These are phyloP conservation scores for Cassiopea xamachana DNA, from an alignment of 30 jellyfish, hydroid and myxozoan genomes.

Conservation along the genomic window DNA sequence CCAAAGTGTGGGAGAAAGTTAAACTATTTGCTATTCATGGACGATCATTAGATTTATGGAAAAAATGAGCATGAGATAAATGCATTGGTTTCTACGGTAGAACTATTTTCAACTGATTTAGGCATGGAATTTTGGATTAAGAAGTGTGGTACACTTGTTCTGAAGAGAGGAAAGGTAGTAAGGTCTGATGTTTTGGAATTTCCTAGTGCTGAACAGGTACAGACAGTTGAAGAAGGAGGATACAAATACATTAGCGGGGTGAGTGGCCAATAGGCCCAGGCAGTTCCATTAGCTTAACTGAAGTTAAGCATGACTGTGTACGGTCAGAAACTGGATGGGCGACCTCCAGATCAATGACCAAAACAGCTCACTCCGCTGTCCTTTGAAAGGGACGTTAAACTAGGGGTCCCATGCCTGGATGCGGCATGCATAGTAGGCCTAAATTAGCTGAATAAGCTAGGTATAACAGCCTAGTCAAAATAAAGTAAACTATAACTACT, in stretches of 20 bases:
- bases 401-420: no score
- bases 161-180: conserved; percentile 47
- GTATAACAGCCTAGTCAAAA: no score
- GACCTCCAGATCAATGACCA: no score
- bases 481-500: background rate
- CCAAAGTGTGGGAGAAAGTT: conserved; percentile 46
- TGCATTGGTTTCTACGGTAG: conserved; percentile 4
- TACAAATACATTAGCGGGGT: background rate
- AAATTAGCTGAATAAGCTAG: no score
- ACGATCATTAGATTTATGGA: background rate
- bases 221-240: conserved; percentile 18
- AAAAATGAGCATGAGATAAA: conserved; percentile 1
- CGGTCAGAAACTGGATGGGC: no score
- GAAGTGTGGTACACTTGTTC: conserved; percentile 33
- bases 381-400: no score
- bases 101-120: conserved; percentile 5
- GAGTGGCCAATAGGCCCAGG: no score
- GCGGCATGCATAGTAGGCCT: no score
- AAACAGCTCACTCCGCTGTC: no score
- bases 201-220: conserved; percentile 31
- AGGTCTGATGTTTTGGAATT: conserved; percentile 30
- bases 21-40: conserved; percentile 48
- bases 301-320: no score
- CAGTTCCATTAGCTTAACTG: no score
- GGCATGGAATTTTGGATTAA: conserved; percentile 51